Base-by-base conservation (phyloP, 2,113 vertebrate genomes). In the Caracal caracal region DNA sequence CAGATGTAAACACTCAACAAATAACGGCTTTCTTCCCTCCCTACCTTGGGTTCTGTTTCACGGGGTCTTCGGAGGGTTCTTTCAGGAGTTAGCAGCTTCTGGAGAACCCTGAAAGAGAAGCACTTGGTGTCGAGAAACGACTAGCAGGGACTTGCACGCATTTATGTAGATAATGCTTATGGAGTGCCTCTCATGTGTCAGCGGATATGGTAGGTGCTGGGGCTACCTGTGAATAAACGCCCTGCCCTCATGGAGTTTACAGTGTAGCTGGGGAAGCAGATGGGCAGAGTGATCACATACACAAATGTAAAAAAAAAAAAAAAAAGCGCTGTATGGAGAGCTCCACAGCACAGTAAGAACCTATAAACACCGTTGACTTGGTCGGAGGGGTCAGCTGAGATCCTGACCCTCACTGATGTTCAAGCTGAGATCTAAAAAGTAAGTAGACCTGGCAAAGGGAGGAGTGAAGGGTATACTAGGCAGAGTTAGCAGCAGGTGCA, bases 141-240 rank as follows among this genome's bases (percentile, higher is more conserved):
- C 8, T 0, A 35, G 66, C 4, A 20, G 19, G 2, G 61, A 56
- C 17, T 30, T 33, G 6, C 19, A 15, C 1, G 35, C 2, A 0
- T 49, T n/a, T 37, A 8, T 0, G 40, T 20, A 28, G 87, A 17
- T 35, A 30, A 37, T 35, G 15, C 9, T 20, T 51, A 47, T 0
- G 1, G 10, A 78, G 35, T 1, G 30, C 17, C 24, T 22, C 0
- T 65, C 11, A 5, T 1, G 16, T 3, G 43, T 68, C 61, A 24
- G 28, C 19, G 33, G 82, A 53, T 30, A 5, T 16, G 37, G 0
- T 0, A 3, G 22, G 85, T 35, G 47, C 68, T 16, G 26, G 35
- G 53, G 68, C 37, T 9, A 15, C 15, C 3, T 1, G 11, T 35
- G 17, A 65, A 76, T 51, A 17, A 7, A 28, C 16, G 22, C 3